Evolutionary conservation across 1,140 invertebrate genomes (phyloP), one percentile per base, ranked within the genome.

Genomic region (Brachionus sp.): DNA sequence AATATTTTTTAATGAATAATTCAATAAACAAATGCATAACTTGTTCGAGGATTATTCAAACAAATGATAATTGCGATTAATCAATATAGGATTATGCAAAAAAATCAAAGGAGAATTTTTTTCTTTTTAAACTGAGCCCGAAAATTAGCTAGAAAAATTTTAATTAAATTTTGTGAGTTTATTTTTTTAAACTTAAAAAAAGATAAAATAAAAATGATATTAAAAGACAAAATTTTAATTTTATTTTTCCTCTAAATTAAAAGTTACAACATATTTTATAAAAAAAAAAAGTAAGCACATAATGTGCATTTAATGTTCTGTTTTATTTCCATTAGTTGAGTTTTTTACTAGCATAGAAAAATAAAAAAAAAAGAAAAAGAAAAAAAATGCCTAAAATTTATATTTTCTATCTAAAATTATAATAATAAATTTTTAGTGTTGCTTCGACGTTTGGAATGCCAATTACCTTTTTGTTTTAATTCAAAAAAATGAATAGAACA

Each of bases 21-120:
- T 70, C 66, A 37, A 70, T 70, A 70, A 13, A 37, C 37, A 70
- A 70, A 70, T 70, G 33, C 66, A 33, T 37, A 70, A 42, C 13
- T 35, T 70, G 29, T 37, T 37, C 7, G 16, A 16, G 13, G n/a
- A 19, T 37, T 70, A 35, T 70, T 10, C 16, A 70, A 37, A 5
- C 12, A 10, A 33, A 53, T 53, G 50, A 53, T 53, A 53, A 53
- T 16, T 53, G 16, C 50, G 5, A 16, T n/a, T 53, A 2, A 53
- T 53, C 16, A 23, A 53, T 53, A 53, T n/a, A 6, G 19, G 13
- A 53, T n/a, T n/a, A 53, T 53, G 50, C 50, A 23, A 23, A 6
- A 53, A 0, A 53, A n/a, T n/a, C 16, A 13, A 16, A 16, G 7
- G 50, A 23, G 6, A 13, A 53, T 16, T n/a, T 53, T 53, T 53